Conservation (phyloP, 1,140 invertebrate genomes). For the Lepidostoma basale region DNA sequence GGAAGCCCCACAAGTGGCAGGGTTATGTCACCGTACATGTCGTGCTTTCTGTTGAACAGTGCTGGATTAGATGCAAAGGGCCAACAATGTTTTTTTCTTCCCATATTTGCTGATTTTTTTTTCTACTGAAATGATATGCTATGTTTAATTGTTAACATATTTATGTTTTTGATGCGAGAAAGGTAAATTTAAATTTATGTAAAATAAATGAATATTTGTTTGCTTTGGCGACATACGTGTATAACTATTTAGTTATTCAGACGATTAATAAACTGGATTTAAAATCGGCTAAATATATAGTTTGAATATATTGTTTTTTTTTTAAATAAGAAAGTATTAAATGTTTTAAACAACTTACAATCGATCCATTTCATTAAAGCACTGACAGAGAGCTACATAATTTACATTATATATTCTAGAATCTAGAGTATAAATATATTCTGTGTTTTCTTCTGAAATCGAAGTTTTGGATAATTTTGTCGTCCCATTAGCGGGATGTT, state of each 20-base stretch:
- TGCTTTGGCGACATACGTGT: not conserved
- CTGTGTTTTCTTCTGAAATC: no score
- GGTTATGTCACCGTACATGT: slow-evolving; percentile 31
- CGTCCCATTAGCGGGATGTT: no score
- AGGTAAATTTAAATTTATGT: not conserved
- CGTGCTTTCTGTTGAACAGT: slow-evolving; percentile 14
- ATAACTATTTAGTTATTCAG: not conserved
- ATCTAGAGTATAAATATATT: no score
- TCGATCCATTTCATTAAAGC: no score
- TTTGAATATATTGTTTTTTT: no score
- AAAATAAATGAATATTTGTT: not conserved
- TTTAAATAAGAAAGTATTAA: no score
- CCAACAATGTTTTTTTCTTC: not conserved
- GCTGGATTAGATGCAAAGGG: not conserved
- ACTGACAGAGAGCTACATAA: no score
- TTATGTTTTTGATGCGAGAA: not conserved
- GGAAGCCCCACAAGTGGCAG: slow-evolving; percentile 18
- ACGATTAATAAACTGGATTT: no score
- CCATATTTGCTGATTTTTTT: not conserved
- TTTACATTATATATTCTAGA: no score
- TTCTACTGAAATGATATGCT: not conserved
- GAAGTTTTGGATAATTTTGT: no score
- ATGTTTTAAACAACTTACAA: no score
- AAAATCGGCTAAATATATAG: no score
- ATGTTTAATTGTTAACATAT: not conserved